These are phyloP conservation scores for Bovichtus variegatus DNA, from an alignment of 2,797 vertebrate genomes.

Conservation along the genomic window DNA sequence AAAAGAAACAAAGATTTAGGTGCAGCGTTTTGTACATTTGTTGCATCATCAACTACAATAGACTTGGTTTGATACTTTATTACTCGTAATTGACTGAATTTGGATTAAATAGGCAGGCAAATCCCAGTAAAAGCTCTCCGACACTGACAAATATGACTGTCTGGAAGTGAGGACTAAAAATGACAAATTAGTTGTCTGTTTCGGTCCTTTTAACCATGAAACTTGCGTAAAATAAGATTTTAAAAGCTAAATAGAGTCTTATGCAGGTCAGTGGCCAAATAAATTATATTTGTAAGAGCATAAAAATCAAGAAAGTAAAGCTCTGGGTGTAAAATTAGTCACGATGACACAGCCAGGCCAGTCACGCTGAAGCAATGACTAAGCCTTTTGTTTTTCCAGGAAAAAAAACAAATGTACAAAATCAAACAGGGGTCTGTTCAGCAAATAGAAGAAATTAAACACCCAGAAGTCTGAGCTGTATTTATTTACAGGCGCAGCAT, in stretches of 20 bases:
- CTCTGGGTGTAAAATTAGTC: slow-evolving; percentile 36
- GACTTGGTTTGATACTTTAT: background rate
- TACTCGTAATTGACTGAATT: background rate
- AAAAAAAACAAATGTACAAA: slow-evolving; percentile 9
- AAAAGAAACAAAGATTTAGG: background rate
- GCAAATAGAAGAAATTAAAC: background rate
- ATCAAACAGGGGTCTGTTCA: slow-evolving; percentile 15
- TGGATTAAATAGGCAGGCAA: background rate
- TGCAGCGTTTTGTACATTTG: background rate
- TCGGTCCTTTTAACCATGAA: background rate
- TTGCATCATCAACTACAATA: background rate
- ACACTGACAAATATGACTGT: background rate
- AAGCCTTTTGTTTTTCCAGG: slow-evolving; percentile 26
- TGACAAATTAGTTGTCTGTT: background rate
- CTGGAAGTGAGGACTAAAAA: background rate
- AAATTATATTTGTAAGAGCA: background rate
- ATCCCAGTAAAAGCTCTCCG: background rate
- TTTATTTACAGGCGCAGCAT: background rate
- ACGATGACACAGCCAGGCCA: slow-evolving; percentile 39
- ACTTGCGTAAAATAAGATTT: slow-evolving; percentile 10
- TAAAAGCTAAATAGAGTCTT: background rate
- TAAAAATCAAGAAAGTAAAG: slow-evolving; percentile 24
- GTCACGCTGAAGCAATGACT: slow-evolving; percentile 46
- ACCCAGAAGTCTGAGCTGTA: background rate
- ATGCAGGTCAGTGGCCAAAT: slow-evolving; percentile 8